Percentiles rank a stretch among this genome's conserved stretches.
phyloP scores from a whole-genome alignment of 2,888 invertebrate genomes.

The Antheraea assamensis region DNA sequence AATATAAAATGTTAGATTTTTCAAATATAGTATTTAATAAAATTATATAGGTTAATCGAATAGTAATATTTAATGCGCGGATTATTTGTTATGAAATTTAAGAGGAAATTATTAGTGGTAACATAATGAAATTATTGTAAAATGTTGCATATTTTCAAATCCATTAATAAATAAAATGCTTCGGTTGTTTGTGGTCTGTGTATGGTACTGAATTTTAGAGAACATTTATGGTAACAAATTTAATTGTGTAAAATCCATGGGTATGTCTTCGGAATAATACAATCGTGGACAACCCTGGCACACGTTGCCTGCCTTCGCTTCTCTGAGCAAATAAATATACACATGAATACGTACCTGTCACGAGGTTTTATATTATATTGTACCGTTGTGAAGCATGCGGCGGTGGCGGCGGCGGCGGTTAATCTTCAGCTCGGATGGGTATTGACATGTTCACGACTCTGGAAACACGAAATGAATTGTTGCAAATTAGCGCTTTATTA shows the following conservation, averaged over 20 bases:
- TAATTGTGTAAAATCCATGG: background rate
- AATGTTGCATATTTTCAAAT: too few species aligned
- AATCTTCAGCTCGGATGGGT: background rate
- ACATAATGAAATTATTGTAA: too few species aligned
- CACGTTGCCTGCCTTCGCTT: conserved; percentile 17
- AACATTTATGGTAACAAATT: background rate
- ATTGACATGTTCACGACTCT: conserved; percentile 10
- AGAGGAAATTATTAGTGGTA: too few species aligned
- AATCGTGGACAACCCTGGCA: background rate
- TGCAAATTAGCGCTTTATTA: background rate
- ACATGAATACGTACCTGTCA: conserved; percentile 6
- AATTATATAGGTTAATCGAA: too few species aligned
- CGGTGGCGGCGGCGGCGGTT: background rate
- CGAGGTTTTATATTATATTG: conserved; percentile 14
- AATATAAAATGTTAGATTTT: too few species aligned
- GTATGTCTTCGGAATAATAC: background rate
- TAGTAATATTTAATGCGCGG: too few species aligned
- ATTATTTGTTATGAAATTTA: too few species aligned
- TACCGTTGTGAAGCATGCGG: conserved; percentile 2
- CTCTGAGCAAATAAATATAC: conserved; percentile 8
- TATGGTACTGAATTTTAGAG: too few species aligned
- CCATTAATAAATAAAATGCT: too few species aligned
- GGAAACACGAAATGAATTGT: conserved; percentile 3
- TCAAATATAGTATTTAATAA: too few species aligned
- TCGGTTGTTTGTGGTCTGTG: too few species aligned